Conservation (phyloP, 2,797 vertebrate species). For the Ptychobarbus kaznakovi region DNA sequence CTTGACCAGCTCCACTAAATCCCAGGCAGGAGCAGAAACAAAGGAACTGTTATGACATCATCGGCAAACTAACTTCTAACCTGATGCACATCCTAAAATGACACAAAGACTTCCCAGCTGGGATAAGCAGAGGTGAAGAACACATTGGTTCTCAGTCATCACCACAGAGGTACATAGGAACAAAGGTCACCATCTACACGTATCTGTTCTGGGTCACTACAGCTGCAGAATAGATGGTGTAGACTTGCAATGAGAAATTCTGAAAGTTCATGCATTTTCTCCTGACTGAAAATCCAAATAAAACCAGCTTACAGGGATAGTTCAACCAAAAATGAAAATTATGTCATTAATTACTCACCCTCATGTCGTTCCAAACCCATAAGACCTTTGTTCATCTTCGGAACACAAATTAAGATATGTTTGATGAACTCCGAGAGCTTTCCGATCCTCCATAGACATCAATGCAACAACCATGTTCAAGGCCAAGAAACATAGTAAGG, state of each 20-base stretch:
- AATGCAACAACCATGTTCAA: no score
- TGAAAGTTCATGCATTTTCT: neutral
- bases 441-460: no score
- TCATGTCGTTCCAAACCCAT: no score
- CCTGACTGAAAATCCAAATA: neutral
- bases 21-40: neutral
- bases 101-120: neutral
- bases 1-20: neutral
- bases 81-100: neutral
- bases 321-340: no score
- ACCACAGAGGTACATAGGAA: neutral
- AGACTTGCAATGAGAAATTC: neutral
- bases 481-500: no score
- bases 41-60: neutral
- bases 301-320: neutral
- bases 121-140: neutral
- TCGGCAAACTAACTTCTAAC: neutral
- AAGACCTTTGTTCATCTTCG: no score
- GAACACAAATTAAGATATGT: no score
- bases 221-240: neutral
- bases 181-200: neutral
- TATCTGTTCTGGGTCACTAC: constrained; percentile 2
- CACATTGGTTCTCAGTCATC: neutral
- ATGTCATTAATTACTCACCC: no score
- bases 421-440: no score